Evolutionary conservation across 2,888 invertebrate genomes (phyloP).

Genomic region (Unio pictorum): DNA sequence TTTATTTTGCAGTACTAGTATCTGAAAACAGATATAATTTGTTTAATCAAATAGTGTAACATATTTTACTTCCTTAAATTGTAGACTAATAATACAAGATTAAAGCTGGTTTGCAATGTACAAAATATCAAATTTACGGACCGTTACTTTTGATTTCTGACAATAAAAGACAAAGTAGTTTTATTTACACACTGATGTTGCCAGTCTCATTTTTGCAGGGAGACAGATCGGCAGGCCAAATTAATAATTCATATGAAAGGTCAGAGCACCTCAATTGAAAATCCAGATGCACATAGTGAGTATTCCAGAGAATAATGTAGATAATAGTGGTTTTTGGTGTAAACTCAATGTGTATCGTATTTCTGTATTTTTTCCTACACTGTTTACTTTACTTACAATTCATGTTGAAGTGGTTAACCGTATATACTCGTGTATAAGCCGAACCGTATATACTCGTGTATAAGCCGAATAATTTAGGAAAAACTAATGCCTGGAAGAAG

Average conservation of each 20-base stretch:
- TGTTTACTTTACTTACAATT: too few relatives aligned
- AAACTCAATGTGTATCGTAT: background rate
- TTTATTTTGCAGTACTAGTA: too few relatives aligned
- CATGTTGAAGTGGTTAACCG: too few relatives aligned
- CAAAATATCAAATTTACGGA: background rate
- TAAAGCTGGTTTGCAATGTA: background rate
- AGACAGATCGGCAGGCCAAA: constrained; percentile 69
- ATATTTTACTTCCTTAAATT: too few relatives aligned
- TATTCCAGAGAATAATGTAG: constrained; percentile 1
- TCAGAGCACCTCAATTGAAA: constrained; percentile 56
- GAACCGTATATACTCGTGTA: too few relatives aligned
- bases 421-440: too few relatives aligned
- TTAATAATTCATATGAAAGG: constrained; percentile 69
- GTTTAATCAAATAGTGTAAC: too few relatives aligned
- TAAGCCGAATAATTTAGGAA: too few relatives aligned
- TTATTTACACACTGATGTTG: background rate
- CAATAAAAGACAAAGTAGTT: background rate
- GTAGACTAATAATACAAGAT: too few relatives aligned
- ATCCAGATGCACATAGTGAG: constrained; percentile 61
- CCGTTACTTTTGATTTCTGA: background rate
- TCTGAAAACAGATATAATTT: too few relatives aligned
- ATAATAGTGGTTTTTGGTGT: background rate
- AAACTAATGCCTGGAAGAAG: too few relatives aligned
- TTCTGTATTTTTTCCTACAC: too few relatives aligned
- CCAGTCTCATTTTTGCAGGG: constrained; percentile 53